Conservation (phyloP, 2,797 vertebrate genomes). For the Fistularia commersonii region DNA sequence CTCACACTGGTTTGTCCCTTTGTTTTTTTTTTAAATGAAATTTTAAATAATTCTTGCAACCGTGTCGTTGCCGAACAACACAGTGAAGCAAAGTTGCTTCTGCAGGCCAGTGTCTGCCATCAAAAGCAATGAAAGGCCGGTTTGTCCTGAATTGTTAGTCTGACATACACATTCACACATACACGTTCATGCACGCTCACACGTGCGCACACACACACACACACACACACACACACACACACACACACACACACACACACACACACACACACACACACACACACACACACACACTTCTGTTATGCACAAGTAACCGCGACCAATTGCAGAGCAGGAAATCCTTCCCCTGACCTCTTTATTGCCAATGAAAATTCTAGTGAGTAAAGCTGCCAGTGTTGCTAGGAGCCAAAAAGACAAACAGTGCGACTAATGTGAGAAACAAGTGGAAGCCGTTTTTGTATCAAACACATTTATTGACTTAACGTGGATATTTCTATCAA, state of each 20-base stretch:
- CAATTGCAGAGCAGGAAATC: constrained; percentile 50
- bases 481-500: constrained; percentile 66
- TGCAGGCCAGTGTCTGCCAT: background rate
- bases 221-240: too few relatives aligned
- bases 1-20: constrained; percentile 13
- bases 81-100: background rate
- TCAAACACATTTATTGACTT: constrained; percentile 68
- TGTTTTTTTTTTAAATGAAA: constrained; percentile 3
- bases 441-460: constrained; percentile 30
- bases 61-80: background rate
- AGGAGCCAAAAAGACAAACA: constrained; percentile 47
- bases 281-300: background rate
- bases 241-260: too few relatives aligned
- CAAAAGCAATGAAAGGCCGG: constrained; percentile 25
- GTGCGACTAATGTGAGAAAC: constrained; percentile 8
- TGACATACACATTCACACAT: constrained; percentile 12
- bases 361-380: constrained; percentile 37
- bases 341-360: constrained; percentile 57
- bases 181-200: too few relatives aligned
- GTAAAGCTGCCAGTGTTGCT: too few relatives aligned
- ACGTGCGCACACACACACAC: too few relatives aligned
- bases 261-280: too few relatives aligned
- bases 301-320: constrained; percentile 46
- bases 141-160: constrained; percentile 39
- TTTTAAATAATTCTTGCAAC: background rate